Evolutionary conservation across 1,140 invertebrate genomes (phyloP), one percentile per base, ranked within the genome.

Genomic region (Latrodectus geometricus): DNA sequence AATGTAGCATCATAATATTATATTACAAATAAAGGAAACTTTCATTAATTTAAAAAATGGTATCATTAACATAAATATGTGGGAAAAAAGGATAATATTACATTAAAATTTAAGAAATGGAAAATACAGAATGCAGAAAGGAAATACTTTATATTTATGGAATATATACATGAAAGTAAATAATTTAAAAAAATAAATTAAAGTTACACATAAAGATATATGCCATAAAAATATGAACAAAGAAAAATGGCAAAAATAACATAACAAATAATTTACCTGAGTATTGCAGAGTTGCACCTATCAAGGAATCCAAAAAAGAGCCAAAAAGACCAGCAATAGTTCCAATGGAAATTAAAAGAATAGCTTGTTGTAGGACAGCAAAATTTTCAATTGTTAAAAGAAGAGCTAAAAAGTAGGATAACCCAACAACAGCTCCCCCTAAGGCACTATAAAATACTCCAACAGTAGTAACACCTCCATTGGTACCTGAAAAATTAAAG

Each of bases 271-370:
- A 20, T 20, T 90, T 92, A 95, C 96, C 96, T 88, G 96, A 96
- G 91, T 94, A 97, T 91, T 97, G 96, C 56, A 97, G 90, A 14
- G 95, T 95, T 12, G 96, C 96, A 54, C 97, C 96, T 69, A 97
- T 91, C 17, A 96, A 81, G 0, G 96, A 97, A 92, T 97, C 96
- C 69, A 97, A 90, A 9, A 96, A 82, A 72, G 96, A 97, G 7
- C 96, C 96, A 56, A 96, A 89, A 8, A 97, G 91, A 9, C 96
- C 96, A 72, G 93, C 94, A 61, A 95, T 88, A 8, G 92, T 93
- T 12, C 94, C 96, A 86, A 94, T 91, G 4, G 95, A 17, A 70
- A 97, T 92, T 5, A 97, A 91, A 1, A 96, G 96, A 90, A 92
- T 91, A 89, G 97, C 96, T 9, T 95, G 92, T 48, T 95, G 94